Evolutionary conservation across 2,797 vertebrate species (phyloP).

Genomic region (Botia almorhae): DNA sequence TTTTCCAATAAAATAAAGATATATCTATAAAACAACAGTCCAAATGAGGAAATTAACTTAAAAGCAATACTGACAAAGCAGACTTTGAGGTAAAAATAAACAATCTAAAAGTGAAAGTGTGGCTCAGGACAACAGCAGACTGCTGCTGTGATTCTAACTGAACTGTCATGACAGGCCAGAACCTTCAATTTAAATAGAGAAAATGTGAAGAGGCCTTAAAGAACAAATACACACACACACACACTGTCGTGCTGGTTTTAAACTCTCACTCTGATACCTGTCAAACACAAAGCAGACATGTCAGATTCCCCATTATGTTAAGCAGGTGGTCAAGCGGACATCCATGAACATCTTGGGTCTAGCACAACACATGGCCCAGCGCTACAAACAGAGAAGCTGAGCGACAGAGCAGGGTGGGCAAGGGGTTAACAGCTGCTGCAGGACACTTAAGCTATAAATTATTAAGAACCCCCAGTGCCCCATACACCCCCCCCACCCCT

Average conservation of each 20-base stretch:
- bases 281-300: slow-evolving; percentile 24
- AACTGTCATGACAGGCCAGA: slow-evolving; percentile 30
- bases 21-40: background rate
- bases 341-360: slow-evolving; percentile 36
- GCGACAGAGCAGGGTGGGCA: background rate
- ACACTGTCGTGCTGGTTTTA: background rate
- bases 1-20: background rate
- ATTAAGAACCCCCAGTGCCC: no score
- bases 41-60: background rate
- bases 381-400: slow-evolving; percentile 18
- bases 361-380: slow-evolving; percentile 12
- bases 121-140: background rate
- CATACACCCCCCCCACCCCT: slow-evolving; percentile 32
- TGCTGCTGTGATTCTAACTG: background rate
- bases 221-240: slow-evolving; percentile 27
- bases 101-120: background rate
- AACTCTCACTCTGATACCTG: slow-evolving; percentile 30
- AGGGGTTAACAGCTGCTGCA: slow-evolving; percentile 52
- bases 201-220: slow-evolving; percentile 34
- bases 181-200: slow-evolving; percentile 58
- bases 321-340: slow-evolving; percentile 23
- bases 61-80: slow-evolving; percentile 2
- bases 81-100: slow-evolving; percentile 1
- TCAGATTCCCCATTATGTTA: background rate
- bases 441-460: slow-evolving; percentile 55